Evolutionary conservation across 1,140 invertebrate species (phyloP), one percentile per base, ranked within the genome.

Genomic region (Drosophila teissieri): DNA sequence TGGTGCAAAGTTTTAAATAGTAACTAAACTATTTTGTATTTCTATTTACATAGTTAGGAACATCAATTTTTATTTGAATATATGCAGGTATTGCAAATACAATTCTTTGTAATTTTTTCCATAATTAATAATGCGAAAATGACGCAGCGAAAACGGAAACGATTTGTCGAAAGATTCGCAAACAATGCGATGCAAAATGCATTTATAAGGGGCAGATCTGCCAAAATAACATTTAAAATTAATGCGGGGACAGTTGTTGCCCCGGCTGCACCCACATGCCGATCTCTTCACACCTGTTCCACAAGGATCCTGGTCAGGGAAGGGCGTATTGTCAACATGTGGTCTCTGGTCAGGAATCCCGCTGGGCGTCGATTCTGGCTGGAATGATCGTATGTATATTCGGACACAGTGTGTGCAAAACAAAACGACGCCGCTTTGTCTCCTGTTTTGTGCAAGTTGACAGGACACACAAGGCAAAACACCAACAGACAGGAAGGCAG

Each of bases 201-300:
- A 67, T 83, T 89, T 89, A 83, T 83, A 83, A 73, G 60, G 42
- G 54, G 40, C 72, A 61, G 58, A 89, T 24, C 72, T 88, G 84
- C 84, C 83, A 88, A 88, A 88, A 89, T 89, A 88, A 89, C 89
- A 89, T 88, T 80, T 69, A 88, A 89, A 83, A 88, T 88, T 83
- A 88, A 88, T 88, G 83, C 44, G 36, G 27, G 37, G 51, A 64
- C 64, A 79, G 53, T 58, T 76, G 54, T 39, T 37, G 57, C 22
- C 39, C 37, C 45, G 48, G 78, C 75, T 83, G 83, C 83, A 88
- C 84, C 83, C 83, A 88, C 84, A 89, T 83, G 60, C 39, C 63
- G 48, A 61, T 73, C 46, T 34, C 62, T 88, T 88, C 84, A 88
- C 83, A 88, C 83, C 83, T 88, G 83, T 89, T 77, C 53, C 36